Conservation (phyloP, 2,113 vertebrate genomes). For the Melanotaenia duboulayi region DNA sequence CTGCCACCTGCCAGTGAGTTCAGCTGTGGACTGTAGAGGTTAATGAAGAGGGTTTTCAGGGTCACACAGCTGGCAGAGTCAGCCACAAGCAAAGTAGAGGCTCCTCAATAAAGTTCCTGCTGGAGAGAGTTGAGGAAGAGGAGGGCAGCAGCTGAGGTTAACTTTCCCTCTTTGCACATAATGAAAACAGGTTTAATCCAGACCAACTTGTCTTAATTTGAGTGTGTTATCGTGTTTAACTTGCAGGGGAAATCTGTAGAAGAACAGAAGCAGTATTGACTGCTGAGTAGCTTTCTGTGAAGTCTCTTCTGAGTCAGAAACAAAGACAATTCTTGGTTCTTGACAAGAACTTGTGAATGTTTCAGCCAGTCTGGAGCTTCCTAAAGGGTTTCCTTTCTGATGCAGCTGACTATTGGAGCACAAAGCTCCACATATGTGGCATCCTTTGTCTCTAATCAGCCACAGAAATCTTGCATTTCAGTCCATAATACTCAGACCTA, state of each 20-base stretch:
- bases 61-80: constrained; percentile 59
- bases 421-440: constrained; percentile 32
- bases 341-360: constrained; percentile 49
- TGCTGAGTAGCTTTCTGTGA: background rate
- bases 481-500: constrained; percentile 55
- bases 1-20: constrained; percentile 60
- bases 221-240: too few species aligned
- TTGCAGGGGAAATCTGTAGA: too few species aligned
- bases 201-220: background rate
- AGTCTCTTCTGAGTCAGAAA: constrained; percentile 38
- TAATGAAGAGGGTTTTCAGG: constrained; percentile 37
- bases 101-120: background rate
- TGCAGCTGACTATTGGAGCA: constrained; percentile 1
- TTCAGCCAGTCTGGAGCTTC: constrained; percentile 29
- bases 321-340: constrained; percentile 41
- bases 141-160: background rate
- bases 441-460: constrained; percentile 61
- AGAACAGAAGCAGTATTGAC: too few species aligned
- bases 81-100: constrained; percentile 4
- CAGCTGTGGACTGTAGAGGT: constrained; percentile 46
- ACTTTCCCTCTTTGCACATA: background rate
- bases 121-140: background rate
- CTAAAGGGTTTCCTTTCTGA: constrained; percentile 21
- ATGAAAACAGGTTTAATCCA: too few species aligned
- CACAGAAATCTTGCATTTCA: constrained; percentile 47